phyloP scores from a whole-genome alignment of 2,113 vertebrate species.

The Leucoraja erinaceus region DNA sequence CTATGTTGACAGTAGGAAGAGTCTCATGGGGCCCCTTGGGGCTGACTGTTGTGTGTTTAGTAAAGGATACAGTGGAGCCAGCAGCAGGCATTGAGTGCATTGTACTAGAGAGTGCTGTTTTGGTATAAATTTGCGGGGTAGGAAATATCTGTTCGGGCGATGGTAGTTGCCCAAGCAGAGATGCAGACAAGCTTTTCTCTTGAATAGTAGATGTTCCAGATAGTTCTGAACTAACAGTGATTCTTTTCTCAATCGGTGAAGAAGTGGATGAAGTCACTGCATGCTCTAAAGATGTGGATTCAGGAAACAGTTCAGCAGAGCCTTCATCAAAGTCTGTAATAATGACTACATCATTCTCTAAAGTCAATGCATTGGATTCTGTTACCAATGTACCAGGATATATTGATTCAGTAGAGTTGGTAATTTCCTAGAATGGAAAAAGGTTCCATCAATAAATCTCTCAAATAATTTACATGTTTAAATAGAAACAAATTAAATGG shows the following conservation, averaged over 20 bases:
- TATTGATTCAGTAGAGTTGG: slow-evolving; percentile 46
- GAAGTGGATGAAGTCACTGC: slow-evolving; percentile 55
- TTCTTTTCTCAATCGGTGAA: slow-evolving; percentile 39
- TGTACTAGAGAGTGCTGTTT: slow-evolving; percentile 35
- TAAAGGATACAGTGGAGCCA: slow-evolving; percentile 46
- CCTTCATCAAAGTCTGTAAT: slow-evolving; percentile 62
- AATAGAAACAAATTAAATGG: neutral
- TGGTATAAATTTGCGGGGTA: neutral
- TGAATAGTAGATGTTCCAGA: neutral
- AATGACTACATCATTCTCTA: slow-evolving; percentile 44
- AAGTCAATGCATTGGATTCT: slow-evolving; percentile 43
- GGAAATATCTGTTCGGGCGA: neutral
- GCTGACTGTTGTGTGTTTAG: slow-evolving; percentile 61
- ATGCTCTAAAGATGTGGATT: slow-evolving; percentile 57
- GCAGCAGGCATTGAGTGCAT: slow-evolving; percentile 47
- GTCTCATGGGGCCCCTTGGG: slow-evolving; percentile 67
- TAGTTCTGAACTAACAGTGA: neutral
- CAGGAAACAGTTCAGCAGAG: slow-evolving; percentile 60
- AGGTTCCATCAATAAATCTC: slow-evolving; percentile 20
- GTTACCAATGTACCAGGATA: slow-evolving; percentile 48
- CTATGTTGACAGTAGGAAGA: slow-evolving; percentile 57
- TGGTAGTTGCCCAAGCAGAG: slow-evolving; percentile 21
- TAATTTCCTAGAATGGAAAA: slow-evolving; percentile 58
- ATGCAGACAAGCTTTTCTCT: neutral
- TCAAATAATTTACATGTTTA: neutral